phyloP scores from a whole-genome alignment of 2,113 vertebrate species.

The Antigone vipio region DNA sequence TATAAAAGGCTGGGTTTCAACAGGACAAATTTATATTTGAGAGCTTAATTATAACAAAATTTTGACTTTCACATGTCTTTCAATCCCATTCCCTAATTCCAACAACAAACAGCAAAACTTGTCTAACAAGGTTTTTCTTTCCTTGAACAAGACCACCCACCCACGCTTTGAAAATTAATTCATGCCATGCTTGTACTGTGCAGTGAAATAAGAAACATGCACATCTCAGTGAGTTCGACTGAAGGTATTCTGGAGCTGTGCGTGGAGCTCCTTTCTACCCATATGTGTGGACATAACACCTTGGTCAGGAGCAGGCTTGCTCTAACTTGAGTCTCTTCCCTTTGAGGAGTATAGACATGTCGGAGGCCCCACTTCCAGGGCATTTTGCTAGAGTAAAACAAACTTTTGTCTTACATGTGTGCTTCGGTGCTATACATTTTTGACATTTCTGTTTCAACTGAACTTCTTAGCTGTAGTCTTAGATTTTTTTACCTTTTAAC shows the following conservation, averaged over 20 bases:
- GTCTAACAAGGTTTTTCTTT: not conserved
- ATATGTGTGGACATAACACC: not conserved
- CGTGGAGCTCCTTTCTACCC: not conserved
- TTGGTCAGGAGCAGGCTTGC: not conserved
- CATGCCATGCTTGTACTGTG: not conserved
- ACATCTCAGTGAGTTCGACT: not conserved
- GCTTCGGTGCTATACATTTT: not conserved
- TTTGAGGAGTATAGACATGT: accelerated
- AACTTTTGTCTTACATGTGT: not conserved
- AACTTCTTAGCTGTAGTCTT: not conserved
- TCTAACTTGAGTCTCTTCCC: not conserved
- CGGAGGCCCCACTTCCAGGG: not conserved
- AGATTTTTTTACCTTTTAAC: not conserved
- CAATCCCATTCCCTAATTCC: not conserved
- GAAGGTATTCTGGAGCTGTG: not conserved
- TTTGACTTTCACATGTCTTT: not conserved
- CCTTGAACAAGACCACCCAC: not conserved
- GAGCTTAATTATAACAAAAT: not conserved
- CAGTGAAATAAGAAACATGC: not conserved
- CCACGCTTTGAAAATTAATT: not conserved
- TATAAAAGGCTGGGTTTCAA: not conserved
- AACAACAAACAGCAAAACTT: not conserved
- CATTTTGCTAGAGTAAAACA: not conserved
- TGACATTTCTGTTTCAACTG: not conserved
- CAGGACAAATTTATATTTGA: not conserved